Evolutionary conservation across 2,113 vertebrate species (phyloP), one percentile per base, ranked within the genome.

Genomic region (Gulo gulo): DNA sequence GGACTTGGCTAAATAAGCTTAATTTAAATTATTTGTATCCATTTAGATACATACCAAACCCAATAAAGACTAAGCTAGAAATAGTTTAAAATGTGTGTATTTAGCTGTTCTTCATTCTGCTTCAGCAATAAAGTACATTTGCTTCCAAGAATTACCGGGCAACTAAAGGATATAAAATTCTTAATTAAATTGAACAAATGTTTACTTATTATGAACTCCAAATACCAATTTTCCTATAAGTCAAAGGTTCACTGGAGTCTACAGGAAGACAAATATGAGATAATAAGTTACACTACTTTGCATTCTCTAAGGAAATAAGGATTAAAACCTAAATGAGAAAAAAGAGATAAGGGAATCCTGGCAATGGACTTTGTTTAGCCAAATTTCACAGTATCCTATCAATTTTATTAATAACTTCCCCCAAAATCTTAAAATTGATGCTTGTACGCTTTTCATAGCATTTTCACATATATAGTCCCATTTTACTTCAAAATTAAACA

Each of bases 401-500:
- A 87, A 45, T 63, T 95, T 88, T 36, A 88, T 91, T 94, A 94
- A 94, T 61, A 86, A 76, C 10, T 6, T 4, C 42, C 6, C 36
- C 18, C 23, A 9, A 88, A n/a, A 36, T 88, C 59, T 84, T 97
- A 78, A 84, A 92, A 92, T 7, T 87, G 63, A 74, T 29, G 29
- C 39, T 82, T 86, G 39, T 82, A 15, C n/a, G 39, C 18, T 94
- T 97, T 80, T 93, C n/a, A 94, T 97, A 88, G n/a, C 24, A 97
- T 42, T 96, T 84, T 95, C 36, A 88, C 9, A 86, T 91, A 88
- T 24, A 50, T 1, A 87, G 55, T 50, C 39, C 57, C 24, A 96
- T 59, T 94, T 88, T 82, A 94, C 79, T 84, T 97, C 18, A 97
- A 94, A 94, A 93, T 21, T 23, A 96, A 88, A 96, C 57, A 20